Evolutionary conservation across 2,888 invertebrate genomes (phyloP), one percentile per base, ranked within the genome.

Genomic region (Lycaena phlaeas): DNA sequence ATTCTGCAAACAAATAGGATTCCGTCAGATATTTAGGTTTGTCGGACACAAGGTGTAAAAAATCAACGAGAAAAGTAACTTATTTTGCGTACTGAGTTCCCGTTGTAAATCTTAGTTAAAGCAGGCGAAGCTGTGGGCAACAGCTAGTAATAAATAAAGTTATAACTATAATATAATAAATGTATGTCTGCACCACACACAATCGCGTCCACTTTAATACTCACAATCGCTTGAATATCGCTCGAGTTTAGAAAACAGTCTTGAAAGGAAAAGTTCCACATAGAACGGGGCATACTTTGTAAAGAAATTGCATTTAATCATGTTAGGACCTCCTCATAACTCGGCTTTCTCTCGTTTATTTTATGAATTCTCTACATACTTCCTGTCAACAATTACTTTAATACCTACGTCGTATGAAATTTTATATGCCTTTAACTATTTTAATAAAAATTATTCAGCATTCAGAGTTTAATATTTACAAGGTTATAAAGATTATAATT

Each of bases 241-340:
- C 49, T 45, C 46, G 53, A 63, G 58, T 57, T 57, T 57, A 65
- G 63, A 66, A 66, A 59, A 56, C 59, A 57, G 55, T 59, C 59
- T 57, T 58, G 58, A 66, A 68, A 71, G 67, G 56, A 68, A 73
- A 79, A 79, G 68, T 79, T 79, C 52, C 56, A 57, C 56, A 56
- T 59, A 65, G 58, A 64, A 64, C 61, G 54, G 52, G 64, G 68
- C 73, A 81, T 77, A 76, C 72, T 79, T 81, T 60, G 57, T 62
- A 61, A 79, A 79, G 76, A 78, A 78, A 81, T 78, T 77, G 79
- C 78, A 79, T 79, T 79, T 72, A 72, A 75, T 77, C 71, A 78
- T 74, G 68, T 73, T 65, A 63, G 62, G 65, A 72, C 67, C 60
- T 60, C 55, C 67, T 67, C 66, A 68, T 67, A 77, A 69, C 75